Evolutionary conservation across 2,888 invertebrate genomes (phyloP).

Genomic region (Prostheceraeus crozeri): DNA sequence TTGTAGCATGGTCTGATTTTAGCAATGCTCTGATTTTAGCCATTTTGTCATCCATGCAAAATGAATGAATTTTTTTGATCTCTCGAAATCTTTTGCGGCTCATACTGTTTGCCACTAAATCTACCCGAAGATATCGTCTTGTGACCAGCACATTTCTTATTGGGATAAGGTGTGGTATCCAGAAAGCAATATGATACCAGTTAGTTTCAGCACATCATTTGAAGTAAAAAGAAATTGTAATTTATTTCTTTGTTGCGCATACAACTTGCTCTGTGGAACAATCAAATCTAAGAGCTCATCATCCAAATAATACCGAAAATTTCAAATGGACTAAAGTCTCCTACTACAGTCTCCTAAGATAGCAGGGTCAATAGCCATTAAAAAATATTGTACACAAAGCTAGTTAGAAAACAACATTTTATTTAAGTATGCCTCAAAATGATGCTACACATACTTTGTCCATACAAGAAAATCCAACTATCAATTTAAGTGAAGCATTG

Average conservation of each 20-base stretch:
- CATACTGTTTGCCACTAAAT: constrained; percentile 32
- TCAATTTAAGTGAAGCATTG: too few relatives aligned
- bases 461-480: too few relatives aligned
- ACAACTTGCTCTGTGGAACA: constrained; percentile 15
- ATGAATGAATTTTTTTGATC: constrained; percentile 33
- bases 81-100: constrained; percentile 38
- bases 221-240: constrained; percentile 21
- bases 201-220: not conserved
- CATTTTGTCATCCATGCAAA: constrained; percentile 39
- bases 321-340: constrained; percentile 34
- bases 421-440: too few relatives aligned
- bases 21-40: constrained; percentile 39
- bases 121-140: constrained; percentile 35
- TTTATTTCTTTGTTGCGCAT: constrained; percentile 36
- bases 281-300: constrained; percentile 33
- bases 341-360: too few relatives aligned
- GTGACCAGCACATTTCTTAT: constrained; percentile 36
- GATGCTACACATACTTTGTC: constrained; percentile 1
- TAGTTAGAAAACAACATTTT: too few relatives aligned
- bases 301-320: constrained; percentile 33
- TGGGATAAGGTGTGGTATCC: constrained; percentile 37
- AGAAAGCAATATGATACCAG: constrained; percentile 38
- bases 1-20: too few relatives aligned
- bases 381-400: not conserved
- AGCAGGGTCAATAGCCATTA: constrained; percentile 1